Base-by-base conservation (phyloP, 1,140 invertebrate species). In the Notospermus geniculatus region DNA sequence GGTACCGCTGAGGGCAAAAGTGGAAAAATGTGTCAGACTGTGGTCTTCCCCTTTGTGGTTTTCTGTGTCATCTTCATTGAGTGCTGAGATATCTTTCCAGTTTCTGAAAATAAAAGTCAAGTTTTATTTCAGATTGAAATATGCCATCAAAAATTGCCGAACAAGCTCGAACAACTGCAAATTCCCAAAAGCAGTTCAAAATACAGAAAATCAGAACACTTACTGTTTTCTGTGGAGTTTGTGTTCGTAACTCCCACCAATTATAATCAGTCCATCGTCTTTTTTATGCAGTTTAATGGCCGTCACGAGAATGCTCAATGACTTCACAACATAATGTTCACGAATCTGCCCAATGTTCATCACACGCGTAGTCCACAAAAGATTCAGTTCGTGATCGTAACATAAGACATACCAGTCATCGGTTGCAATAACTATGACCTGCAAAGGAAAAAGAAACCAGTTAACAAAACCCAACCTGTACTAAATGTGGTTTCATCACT, bases 361-460 rank as follows among this genome's bases (percentile, higher is more conserved):
- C 0, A 54, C 59, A 17, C 72, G 54, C 25, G 61, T 60, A 19
- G 61, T 63, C 75, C 75, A 77, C 29, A 73, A 58, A 22, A 74
- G 62, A 25, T 67, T 57, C 23, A 77, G 65, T 11, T 71, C 67
- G 45, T 67, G 61, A 57, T 66, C 62, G 58, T 70, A 77, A 60
- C 75, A 77, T 45, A 75, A 59, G 5, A 77, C 69, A 41, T 72
- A 67, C 75, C 75, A 77, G 62, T 74, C 67, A 57, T 71, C 66
- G 25, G 69, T 71, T 13, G 68, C 72, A 36, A 77, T 67, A 1
- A 74, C 68, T 29, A 77, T 71, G 13, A 77, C 65, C 75, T 77
- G 62, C 13, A 61, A 61, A 29, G 43, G 45, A 57, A n/a, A 55
- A 41, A 28, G 25, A 30, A 7, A 15, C 11, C 7, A 28, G n/a